Evolutionary conservation across 2,797 vertebrate species (phyloP).

Genomic region (Dermochelys coriacea): DNA sequence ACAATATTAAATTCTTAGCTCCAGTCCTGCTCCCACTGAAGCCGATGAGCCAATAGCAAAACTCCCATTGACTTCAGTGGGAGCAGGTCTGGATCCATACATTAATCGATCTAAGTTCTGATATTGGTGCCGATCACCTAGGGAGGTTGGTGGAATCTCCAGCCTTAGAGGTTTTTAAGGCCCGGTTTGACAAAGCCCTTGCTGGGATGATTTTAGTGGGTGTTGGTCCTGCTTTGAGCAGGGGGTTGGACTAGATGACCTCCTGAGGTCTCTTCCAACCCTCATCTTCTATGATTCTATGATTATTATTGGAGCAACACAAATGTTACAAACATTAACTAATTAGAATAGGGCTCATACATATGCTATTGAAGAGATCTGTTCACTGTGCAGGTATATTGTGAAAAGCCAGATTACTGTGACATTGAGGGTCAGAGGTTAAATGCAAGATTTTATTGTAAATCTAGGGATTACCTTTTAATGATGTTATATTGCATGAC

Average conservation of each 20-base stretch:
- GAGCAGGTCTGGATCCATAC: neutral
- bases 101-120: neutral
- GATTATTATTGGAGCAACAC: neutral
- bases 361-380: neutral
- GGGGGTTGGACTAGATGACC: too few species aligned
- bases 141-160: too few species aligned
- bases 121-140: neutral
- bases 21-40: neutral
- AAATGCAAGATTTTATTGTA: neutral
- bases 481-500: neutral
- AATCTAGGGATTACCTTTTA: neutral
- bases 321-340: neutral
- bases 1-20: neutral
- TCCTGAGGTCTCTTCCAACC: too few species aligned
- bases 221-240: too few species aligned
- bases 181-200: too few species aligned
- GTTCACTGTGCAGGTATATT: neutral
- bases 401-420: neutral
- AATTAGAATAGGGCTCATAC: neutral
- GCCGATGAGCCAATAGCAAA: neutral
- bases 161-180: too few species aligned
- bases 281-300: too few species aligned
- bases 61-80: neutral
- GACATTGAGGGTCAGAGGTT: accelerated
- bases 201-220: too few species aligned